Conservation (phyloP, 2,113 vertebrate genomes). For the Hemiscyllium ocellatum region DNA sequence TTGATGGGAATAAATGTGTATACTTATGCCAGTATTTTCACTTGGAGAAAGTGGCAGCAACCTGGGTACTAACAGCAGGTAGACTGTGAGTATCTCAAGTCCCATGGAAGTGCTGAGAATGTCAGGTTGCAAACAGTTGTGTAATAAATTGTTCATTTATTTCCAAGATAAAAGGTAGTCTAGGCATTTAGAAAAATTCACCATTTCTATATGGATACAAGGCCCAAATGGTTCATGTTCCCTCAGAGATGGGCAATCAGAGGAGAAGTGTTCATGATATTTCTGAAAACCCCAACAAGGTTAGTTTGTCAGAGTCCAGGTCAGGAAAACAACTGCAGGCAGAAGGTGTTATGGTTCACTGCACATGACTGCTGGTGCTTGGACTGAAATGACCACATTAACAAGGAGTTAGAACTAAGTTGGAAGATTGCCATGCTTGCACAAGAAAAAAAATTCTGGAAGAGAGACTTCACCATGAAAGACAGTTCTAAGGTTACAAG, state of each 20-base stretch:
- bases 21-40: not conserved
- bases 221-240: not conserved
- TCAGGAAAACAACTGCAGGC: not conserved
- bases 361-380: not conserved
- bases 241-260: not conserved
- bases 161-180: not conserved
- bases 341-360: not conserved
- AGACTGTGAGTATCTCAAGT: not conserved
- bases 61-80: not conserved
- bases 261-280: not conserved
- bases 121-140: not conserved
- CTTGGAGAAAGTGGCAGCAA: not conserved
- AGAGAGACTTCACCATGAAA: not conserved
- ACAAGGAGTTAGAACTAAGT: not conserved
- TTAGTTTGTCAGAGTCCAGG: not conserved
- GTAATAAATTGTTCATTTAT: not conserved
- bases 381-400: not conserved
- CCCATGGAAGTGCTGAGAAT: not conserved
- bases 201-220: not conserved
- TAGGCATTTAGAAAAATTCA: not conserved
- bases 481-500: not conserved
- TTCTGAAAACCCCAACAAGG: not conserved
- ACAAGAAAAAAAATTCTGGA: not conserved
- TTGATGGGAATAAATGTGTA: not conserved
- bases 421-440: not conserved